Evolutionary conservation across 2,113 vertebrate species (phyloP), one percentile per base, ranked within the genome.

Genomic region (Chaenocephalus aceratus): DNA sequence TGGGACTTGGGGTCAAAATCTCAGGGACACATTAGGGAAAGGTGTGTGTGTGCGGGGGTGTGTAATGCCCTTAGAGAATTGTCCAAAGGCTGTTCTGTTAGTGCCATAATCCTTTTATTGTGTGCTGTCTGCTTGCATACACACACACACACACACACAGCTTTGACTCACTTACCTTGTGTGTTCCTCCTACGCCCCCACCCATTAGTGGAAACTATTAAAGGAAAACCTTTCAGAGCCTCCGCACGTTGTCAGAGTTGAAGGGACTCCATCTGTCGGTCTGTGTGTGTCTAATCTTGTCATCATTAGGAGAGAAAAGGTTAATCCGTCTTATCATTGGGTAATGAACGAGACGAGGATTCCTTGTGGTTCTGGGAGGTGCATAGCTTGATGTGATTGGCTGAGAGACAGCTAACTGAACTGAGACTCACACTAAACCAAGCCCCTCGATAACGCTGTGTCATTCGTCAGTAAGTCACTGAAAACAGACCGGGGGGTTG

Each of bases 251-350:
- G 44, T 61, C 51, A 78, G 45, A 72, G 64, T 26, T 53, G n/a
- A 49, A 68, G 10, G 52, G 63, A 71, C 58, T 75, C 72, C 72
- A 73, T 76, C 63, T 84, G 73, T 63, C 54, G 51, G 46, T 59
- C 54, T 78, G 76, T 80, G 18, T 54, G 53, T 79, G 70, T 80
- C 65, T 86, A 87, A 87, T 85, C 80, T 77, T 53, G n/a, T 74
- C 56, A 61, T 79, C 67, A 70, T 54, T 61, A 62, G 73, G 63
- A 84, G 74, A 83, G 74, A 76, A 91, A 83, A 91, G 86, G 77
- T 87, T 86, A 93, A 91, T 86, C 84, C 86, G 78, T 65, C 0
- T 84, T 77, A 82, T 53, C 44, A 63, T 21, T 12, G 13, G n/a
- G 64, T 58, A 14, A 75, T 15, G 67, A 21, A 30, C 23, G 6